Evolutionary conservation across 2,888 invertebrate species (phyloP), one percentile per base, ranked within the genome.

Genomic region (Standfussiana lucernea): DNA sequence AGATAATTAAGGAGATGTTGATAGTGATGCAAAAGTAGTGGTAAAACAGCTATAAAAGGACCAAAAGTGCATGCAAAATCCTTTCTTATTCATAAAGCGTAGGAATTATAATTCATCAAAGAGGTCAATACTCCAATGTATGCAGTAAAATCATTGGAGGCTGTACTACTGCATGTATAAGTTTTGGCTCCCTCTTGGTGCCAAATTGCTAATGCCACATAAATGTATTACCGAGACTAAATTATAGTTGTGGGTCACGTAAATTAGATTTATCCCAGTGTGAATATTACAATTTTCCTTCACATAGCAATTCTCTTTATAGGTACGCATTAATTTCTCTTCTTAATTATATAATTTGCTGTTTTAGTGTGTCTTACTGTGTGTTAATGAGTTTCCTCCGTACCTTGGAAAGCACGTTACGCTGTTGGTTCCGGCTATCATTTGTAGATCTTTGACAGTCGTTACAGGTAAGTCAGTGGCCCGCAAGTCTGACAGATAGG

Each of bases 121-220:
- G 28, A 35, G 82, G 40, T 65, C 6, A 75, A 56, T 65, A 56
- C 10, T 47, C 35, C 35, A 42, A 50, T 82, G 64, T 8, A 75
- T 72, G 28, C 28, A 50, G 47, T 56, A 28, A 65, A 75, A 82
- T 82, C 28, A 56, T 59, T 78, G 18, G 47, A 65, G n/a, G 76
- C 56, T 64, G 64, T 37, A 40, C 64, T 40, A 35, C 28, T 64
- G 45, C 21, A 35, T 72, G 11, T 56, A 8, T 47, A 42, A 35
- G 35, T 28, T 82, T 59, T 35, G 28, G 28, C 47, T 82, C 28
- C 64, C 62, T 56, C 47, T 56, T 65, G 64, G 76, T 78, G 76
- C 76, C 82, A 82, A 78, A 82, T 76, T 82, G 56, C 82, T 75
- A 78, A 78, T 78, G 62, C 28, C 64, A 75, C 42, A 21, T 78